Evolutionary conservation across 2,888 invertebrate species (phyloP).

Genomic region (Sturmia bella): DNA sequence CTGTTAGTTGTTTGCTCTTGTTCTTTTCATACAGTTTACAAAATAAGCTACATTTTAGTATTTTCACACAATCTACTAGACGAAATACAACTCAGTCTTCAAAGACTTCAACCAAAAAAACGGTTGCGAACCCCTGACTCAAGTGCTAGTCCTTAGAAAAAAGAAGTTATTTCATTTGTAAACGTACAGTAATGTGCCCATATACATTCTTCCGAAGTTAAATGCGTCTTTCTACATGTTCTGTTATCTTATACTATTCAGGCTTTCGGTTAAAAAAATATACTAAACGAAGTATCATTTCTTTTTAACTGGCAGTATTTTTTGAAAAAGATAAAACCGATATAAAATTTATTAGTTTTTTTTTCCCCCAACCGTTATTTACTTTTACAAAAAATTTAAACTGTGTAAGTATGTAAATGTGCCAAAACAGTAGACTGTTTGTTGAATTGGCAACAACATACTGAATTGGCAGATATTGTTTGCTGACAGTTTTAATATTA

Average conservation of each 20-base stretch:
- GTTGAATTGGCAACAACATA: constrained; percentile 50
- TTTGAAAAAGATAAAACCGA: too few relatives aligned
- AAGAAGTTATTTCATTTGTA: constrained; percentile 16
- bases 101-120: too few relatives aligned
- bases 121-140: too few relatives aligned
- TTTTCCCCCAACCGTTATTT: constrained; percentile 39
- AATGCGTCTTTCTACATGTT: constrained; percentile 63
- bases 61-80: too few relatives aligned
- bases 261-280: constrained; percentile 46
- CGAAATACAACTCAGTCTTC: too few relatives aligned
- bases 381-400: constrained; percentile 25
- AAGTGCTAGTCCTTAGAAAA: too few relatives aligned
- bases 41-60: too few relatives aligned
- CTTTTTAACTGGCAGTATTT: neutral
- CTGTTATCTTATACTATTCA: constrained; percentile 52
- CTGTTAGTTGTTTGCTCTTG: too few relatives aligned
- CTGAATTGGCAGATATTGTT: constrained; percentile 33
- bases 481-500: constrained; percentile 59
- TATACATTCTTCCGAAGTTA: constrained; percentile 63
- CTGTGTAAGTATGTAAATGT: constrained; percentile 33
- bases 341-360: too few relatives aligned
- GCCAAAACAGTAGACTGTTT: constrained; percentile 30
- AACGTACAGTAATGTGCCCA: constrained; percentile 5
- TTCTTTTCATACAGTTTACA: too few relatives aligned
- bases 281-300: constrained; percentile 25